Conservation (phyloP, 2,888 invertebrate species). For the Tiphia femorata region DNA sequence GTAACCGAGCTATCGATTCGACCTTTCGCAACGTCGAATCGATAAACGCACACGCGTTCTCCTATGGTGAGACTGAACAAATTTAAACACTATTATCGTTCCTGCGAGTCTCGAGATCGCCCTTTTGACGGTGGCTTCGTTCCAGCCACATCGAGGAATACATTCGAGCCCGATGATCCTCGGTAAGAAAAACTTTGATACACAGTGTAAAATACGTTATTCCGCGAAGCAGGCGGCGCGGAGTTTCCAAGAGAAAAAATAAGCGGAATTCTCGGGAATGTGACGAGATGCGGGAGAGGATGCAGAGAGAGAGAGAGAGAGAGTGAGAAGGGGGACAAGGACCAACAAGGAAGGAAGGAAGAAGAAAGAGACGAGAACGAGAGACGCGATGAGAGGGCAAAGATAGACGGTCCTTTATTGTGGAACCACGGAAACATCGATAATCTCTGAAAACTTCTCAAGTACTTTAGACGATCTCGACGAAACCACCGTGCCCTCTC, state of each 20-base stretch:
- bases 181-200: too few species aligned
- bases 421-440: slow-evolving; percentile 30
- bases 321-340: slow-evolving; percentile 15
- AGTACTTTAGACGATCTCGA: slow-evolving; percentile 27
- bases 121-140: too few species aligned
- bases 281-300: too few species aligned
- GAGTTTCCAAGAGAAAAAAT: too few species aligned
- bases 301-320: background rate
- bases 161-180: too few species aligned
- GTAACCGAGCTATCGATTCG: slow-evolving; percentile 1
- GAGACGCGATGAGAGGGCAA: slow-evolving; percentile 12
- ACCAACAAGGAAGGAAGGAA: slow-evolving; percentile 1
- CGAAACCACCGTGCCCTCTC: too few species aligned
- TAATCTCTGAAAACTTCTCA: slow-evolving; percentile 35
- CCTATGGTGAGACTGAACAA: background rate
- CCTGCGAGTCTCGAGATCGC: too few species aligned
- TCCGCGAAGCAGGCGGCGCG: too few species aligned
- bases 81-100: background rate
- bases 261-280: too few species aligned
- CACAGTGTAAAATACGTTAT: too few species aligned
- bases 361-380: slow-evolving; percentile 8
- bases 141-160: too few species aligned
- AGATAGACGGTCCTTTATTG: slow-evolving; percentile 24
- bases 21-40: slow-evolving; percentile 10
- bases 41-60: slow-evolving; percentile 13